These are phyloP conservation scores for Cryptophagus acutangulus DNA, from an alignment of 2,888 invertebrate genomes.

Conservation along the genomic window DNA sequence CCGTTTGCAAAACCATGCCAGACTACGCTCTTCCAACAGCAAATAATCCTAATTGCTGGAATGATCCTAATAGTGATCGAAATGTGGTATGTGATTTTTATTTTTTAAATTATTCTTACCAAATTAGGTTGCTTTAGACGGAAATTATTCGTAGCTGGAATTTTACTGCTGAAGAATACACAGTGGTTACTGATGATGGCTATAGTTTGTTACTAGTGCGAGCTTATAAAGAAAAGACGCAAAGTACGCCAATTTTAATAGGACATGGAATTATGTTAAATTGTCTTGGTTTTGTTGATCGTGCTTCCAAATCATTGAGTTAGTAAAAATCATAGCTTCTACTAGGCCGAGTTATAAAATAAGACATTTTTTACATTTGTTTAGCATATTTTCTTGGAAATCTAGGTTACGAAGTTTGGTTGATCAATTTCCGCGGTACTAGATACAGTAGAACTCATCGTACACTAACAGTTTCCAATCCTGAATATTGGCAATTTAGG, in stretches of 20 bases:
- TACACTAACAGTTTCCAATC: slow-evolving; percentile 7
- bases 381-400: slow-evolving; percentile 17
- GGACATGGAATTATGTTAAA: slow-evolving; percentile 21
- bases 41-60: slow-evolving; percentile 7
- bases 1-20: too few species aligned
- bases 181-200: slow-evolving; percentile 22
- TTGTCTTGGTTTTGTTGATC: slow-evolving; percentile 17
- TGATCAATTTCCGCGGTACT: slow-evolving; percentile 19
- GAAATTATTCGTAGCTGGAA: slow-evolving; percentile 20
- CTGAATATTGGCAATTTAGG: slow-evolving; percentile 20
- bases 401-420: slow-evolving; percentile 20
- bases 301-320: slow-evolving; percentile 20
- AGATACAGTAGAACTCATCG: slow-evolving; percentile 17
- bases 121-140: slow-evolving; percentile 20
- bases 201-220: slow-evolving; percentile 20
- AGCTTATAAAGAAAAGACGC: slow-evolving; percentile 16
- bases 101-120: slow-evolving; percentile 13
- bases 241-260: slow-evolving; percentile 18
- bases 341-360: too few species aligned
- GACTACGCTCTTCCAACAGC: too few species aligned
- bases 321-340: slow-evolving; percentile 10
- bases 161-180: slow-evolving; percentile 23
- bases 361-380: slow-evolving; percentile 3
- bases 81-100: slow-evolving; percentile 13
- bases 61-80: slow-evolving; percentile 9